Base-by-base conservation (phyloP, 1,140 invertebrate genomes). In the Papilio polyxenes region DNA sequence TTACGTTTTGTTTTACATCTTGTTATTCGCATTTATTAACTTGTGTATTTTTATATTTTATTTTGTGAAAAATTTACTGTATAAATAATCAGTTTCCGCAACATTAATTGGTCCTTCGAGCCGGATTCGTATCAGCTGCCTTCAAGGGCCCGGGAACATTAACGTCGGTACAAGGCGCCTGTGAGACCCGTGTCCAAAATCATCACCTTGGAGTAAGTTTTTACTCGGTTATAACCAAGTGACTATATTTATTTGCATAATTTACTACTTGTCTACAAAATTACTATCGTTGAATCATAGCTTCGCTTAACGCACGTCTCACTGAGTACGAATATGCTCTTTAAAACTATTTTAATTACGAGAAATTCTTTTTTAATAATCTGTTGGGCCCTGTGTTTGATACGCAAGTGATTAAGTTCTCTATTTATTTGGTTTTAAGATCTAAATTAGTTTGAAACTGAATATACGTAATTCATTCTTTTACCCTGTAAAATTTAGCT, bases 261-360 rank as follows among this genome's bases (percentile, higher is more conserved):
- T 9, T 65, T 8, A 23, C 8, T 65, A 20, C n/a, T 62, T 62
- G 23, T 72, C 11, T 72, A 72, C 31, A 37, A 37, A 15, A 72
- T 15, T 13, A 72, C 13, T 40, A 31, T 37, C 3, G 31, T 72
- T 37, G 31, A 72, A 72, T 72, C 7, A 37, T 31, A 65, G 65
- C 62, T 65, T 5, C 15, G 65, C 31, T 72, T 72, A 40, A 72
- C 65, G 65, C 65, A 72, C 13, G 65, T 31, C 65, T 72, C 65
- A 37, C 65, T 15, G 23, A 72, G 5, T 40, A 72, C 15, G 31
- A 72, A 72, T 37, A 72, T 37, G 65, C 65, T 72, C 65, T 31
- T 72, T 2, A 72, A 72, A 72, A 72, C 31, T 72, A 72, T 72
- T 72, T 72, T 72, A 72, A 72, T 72, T 72, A 72, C 13, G 31